Base-by-base conservation (phyloP, 2,888 invertebrate genomes). In the Camponotus fellah region DNA sequence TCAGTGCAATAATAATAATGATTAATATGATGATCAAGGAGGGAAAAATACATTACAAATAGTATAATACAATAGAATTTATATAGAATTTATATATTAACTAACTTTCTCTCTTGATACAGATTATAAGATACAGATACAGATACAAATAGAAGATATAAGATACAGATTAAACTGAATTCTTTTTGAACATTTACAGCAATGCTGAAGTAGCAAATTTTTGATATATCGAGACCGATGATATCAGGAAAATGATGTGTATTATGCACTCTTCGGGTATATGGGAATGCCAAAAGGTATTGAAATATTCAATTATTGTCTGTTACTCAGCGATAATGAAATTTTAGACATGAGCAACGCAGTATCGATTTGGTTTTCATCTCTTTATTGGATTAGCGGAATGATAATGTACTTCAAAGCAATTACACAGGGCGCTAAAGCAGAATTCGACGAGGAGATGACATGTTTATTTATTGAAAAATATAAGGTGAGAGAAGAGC, bases 261-360 rank as follows among this genome's bases (percentile, higher is more conserved):
- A 90, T 94, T 1, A 37, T 94, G 4, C 94, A 91, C 62, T 93
- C 94, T 0, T 94, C 94, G 0, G 94, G 94, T 0, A 93, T 0
- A 94, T 94, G 0, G 94, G 93, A 0, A 49, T 91, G 5, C 93
- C 94, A 0, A 94, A 94, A 46, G 93, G 92, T 3, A 91, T 92
- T 0, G 87, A 92, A 4, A 64, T 93, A 4, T 89, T 93, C 2
- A 92, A 94, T 60, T 74, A 82, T 12, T 43, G 86, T 4, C 12
- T 93, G 3, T 58, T 91, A 21, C 17, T 17, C 17, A 40, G 43
- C 21, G 34, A 56, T 0, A 43, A 71, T 40, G 64, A 17, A 2
- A 43, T 2, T 0, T 40, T 85, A 0, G 1, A 43, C 5, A 6
- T 79, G 14, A 2, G 5, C 0, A 65, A 58, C 0, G n/a, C 40